These are phyloP conservation scores for Leucophenga montana DNA, from an alignment of 2,888 invertebrate genomes.

Conservation along the genomic window DNA sequence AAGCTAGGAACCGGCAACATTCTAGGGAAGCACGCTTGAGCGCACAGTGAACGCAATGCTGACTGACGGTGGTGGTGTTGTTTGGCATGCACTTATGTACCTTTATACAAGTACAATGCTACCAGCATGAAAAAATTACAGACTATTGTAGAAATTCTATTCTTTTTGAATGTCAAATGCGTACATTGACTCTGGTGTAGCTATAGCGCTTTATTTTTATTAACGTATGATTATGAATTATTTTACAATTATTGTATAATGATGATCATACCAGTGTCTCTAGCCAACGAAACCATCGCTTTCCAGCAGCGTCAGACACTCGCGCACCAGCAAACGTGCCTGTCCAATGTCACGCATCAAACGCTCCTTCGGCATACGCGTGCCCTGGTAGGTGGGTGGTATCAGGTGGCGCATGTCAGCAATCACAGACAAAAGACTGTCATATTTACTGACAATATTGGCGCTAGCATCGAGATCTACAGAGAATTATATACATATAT, in stretches of 20 bases:
- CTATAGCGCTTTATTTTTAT: background rate
- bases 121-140: too few relatives aligned
- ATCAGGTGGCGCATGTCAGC: slow-evolving; percentile 44
- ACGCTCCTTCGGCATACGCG: slow-evolving; percentile 54
- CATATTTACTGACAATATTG: slow-evolving; percentile 41
- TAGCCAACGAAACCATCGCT: slow-evolving; percentile 25
- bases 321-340: slow-evolving; percentile 51
- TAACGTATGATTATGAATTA: background rate
- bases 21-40: slow-evolving; percentile 60
- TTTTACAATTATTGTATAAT: background rate
- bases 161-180: slow-evolving; percentile 6
- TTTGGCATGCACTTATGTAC: too few relatives aligned
- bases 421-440: slow-evolving; percentile 41
- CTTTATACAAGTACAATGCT: too few relatives aligned
- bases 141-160: background rate
- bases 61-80: background rate
- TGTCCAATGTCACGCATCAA: slow-evolving; percentile 50
- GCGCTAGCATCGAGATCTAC: slow-evolving; percentile 40
- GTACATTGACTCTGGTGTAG: slow-evolving; percentile 12
- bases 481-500: background rate
- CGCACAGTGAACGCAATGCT: slow-evolving; percentile 29
- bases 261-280: background rate
- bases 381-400: slow-evolving; percentile 44
- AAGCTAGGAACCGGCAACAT: slow-evolving; percentile 33
- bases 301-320: slow-evolving; percentile 47